Percentiles rank a stretch among this genome's conserved stretches.
Evolutionary conservation across 2,888 invertebrate species (phyloP).

Genomic region (Dicycla oo): DNA sequence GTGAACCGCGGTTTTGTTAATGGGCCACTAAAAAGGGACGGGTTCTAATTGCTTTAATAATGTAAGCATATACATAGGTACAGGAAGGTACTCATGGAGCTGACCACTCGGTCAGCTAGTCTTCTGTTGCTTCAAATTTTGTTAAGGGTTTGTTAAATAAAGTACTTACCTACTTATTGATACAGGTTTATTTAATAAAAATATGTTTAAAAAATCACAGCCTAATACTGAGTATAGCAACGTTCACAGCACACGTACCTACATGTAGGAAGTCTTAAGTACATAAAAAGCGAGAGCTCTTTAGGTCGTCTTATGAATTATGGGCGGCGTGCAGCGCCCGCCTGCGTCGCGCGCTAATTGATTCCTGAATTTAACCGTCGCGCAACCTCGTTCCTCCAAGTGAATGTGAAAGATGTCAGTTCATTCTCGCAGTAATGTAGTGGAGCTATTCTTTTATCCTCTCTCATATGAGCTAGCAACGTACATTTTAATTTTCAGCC

Average conservation of each 20-base stretch:
- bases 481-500: neutral
- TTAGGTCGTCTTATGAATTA: slow-evolving; percentile 77
- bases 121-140: slow-evolving; percentile 59
- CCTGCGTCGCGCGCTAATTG: slow-evolving; percentile 75
- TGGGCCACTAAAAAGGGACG: slow-evolving; percentile 78
- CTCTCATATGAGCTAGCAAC: neutral
- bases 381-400: slow-evolving; percentile 61
- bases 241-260: slow-evolving; percentile 7
- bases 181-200: slow-evolving; percentile 17
- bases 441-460: slow-evolving; percentile 11
- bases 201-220: neutral
- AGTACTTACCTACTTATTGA: slow-evolving; percentile 40
- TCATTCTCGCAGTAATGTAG: slow-evolving; percentile 31
- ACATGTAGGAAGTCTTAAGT: slow-evolving; percentile 16
- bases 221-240: neutral
- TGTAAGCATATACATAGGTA: slow-evolving; percentile 66
- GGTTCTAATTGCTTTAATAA: slow-evolving; percentile 83
- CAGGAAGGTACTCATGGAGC: slow-evolving; percentile 70
- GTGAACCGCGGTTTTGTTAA: slow-evolving; percentile 73
- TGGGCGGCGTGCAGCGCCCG: slow-evolving; percentile 69
- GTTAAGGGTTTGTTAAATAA: slow-evolving; percentile 51
- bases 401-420: slow-evolving; percentile 42
- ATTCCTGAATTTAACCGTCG: slow-evolving; percentile 76
- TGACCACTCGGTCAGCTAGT: slow-evolving; percentile 57
- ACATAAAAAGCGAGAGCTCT: slow-evolving; percentile 68